Base-by-base conservation (phyloP, 2,888 invertebrate genomes). In the Chrysotoxum bicinctum region DNA sequence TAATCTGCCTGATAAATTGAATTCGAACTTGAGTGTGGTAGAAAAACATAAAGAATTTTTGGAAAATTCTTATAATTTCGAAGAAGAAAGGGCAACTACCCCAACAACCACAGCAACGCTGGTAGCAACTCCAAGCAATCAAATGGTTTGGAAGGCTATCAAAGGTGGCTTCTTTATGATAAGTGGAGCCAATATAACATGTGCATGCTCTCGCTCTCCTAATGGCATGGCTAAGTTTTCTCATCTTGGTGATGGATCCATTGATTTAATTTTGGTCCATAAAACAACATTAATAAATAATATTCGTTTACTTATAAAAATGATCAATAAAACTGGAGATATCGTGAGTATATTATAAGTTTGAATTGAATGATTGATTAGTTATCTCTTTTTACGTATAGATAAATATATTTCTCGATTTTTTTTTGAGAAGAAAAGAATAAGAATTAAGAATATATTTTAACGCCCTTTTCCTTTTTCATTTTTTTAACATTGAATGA, bases 171-270 rank as follows among this genome's bases (percentile, higher is more conserved):
- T 95, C 91, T 94, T 96, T 88, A 96, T 96, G 93, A 94, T 97
- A 16, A 96, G 95, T 88, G 95, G 95, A 62, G 95, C 96, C 23
- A 95, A 96, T 89, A 94, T 96, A 58, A 95, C 95, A 48, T 97
- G 97, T 90, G 94, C 95, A 30, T 96, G 96, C 90, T 93, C 93
- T 19, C 93, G 95, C 86, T 94, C 95, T 88, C 96, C 96, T 1
- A 94, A 95, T 89, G 97, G 97, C 56, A 94, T 96, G 88, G 95
- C 96, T 54, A 96, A 96, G 1, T 94, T 94, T 88, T 95, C 95
- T 90, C 97, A 97, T 90, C 92, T 96, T 45, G 96, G 96, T 0
- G 96, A 97, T 91, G 97, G 97, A 32, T 95, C 94, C 90, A 93
- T 96, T 79, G 96, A 97, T 92, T 93, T 97, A 87, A 94, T 97